These are phyloP conservation scores for Volucella inflata DNA, from an alignment of 2,888 invertebrate genomes.

Conservation along the genomic window DNA sequence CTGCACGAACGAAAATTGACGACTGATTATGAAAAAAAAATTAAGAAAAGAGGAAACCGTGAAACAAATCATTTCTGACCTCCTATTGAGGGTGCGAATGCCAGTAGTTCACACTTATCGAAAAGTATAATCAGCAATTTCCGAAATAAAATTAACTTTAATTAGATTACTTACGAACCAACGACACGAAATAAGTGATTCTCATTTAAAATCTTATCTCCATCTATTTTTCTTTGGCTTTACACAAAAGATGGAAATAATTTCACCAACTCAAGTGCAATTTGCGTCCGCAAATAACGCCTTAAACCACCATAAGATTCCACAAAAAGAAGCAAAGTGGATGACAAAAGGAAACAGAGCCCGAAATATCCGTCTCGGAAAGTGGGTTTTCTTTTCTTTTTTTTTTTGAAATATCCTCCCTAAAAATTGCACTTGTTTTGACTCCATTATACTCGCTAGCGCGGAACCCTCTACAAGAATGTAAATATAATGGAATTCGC, in stretches of 20 bases:
- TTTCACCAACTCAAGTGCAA: constrained; percentile 37
- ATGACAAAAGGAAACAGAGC: neutral
- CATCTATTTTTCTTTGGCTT: too few species aligned
- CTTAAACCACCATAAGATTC: constrained; percentile 25
- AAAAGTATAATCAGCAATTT: too few species aligned
- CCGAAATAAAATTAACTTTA: too few species aligned
- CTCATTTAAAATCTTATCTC: too few species aligned
- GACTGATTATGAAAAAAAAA: too few species aligned
- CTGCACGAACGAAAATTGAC: too few species aligned
- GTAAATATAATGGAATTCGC: constrained; percentile 56
- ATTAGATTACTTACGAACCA: too few species aligned
- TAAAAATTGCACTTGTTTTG: constrained; percentile 11
- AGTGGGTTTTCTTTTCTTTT: constrained; percentile 2
- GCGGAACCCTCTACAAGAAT: constrained; percentile 38
- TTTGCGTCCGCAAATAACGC: constrained; percentile 30
- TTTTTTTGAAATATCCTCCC: constrained; percentile 4
- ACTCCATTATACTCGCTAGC: constrained; percentile 50
- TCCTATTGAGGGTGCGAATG: too few species aligned
- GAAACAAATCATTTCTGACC: too few species aligned
- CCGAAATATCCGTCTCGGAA: constrained; percentile 7
- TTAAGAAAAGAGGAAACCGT: too few species aligned
- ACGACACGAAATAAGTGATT: too few species aligned
- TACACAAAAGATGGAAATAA: constrained; percentile 9
- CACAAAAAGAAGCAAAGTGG: neutral
- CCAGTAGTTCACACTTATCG: too few species aligned